A percentile compares a stretch with the other conserved stretches of the same genome.
These are phyloP conservation scores for Cisticola juncidis DNA, from an alignment of 2,113 vertebrate genomes.

Conservation along the genomic window DNA sequence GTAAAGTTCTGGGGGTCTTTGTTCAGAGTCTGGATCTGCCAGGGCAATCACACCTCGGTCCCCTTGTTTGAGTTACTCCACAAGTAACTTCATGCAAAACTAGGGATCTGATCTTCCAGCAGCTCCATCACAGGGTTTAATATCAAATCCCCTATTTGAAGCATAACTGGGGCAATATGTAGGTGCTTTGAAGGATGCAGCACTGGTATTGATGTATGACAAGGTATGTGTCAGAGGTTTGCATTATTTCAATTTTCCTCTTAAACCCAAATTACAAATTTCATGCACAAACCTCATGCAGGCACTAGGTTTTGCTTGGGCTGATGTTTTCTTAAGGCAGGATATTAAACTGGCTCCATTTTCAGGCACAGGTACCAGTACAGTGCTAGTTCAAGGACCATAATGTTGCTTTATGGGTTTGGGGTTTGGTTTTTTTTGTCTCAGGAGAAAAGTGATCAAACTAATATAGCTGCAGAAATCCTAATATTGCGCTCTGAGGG, in stretches of 20 bases:
- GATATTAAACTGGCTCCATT: not conserved
- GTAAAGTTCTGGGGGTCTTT: not conserved
- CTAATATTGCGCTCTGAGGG: not conserved
- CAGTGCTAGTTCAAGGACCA: not conserved
- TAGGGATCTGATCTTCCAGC: not conserved
- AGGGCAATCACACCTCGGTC: not conserved
- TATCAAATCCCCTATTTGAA: not conserved
- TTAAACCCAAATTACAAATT: not conserved
- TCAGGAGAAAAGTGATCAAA: not conserved
- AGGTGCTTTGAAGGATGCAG: not conserved
- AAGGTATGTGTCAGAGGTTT: not conserved
- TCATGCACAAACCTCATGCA: not conserved
- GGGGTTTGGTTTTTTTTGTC: fast-evolving
- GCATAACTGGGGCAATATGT: not conserved
- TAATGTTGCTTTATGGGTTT: not conserved
- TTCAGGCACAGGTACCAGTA: not conserved
- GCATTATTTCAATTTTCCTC: not conserved
- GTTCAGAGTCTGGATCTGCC: not conserved
- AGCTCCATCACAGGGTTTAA: not conserved
- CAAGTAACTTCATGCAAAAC: not conserved
- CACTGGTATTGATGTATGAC: not conserved
- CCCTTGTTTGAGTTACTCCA: not conserved
- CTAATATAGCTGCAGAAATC: not conserved
- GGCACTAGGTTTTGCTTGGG: not conserved
- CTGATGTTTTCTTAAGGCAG: not conserved